phyloP scores from a whole-genome alignment of 1,140 invertebrate species.

The Papilio polyxenes region DNA sequence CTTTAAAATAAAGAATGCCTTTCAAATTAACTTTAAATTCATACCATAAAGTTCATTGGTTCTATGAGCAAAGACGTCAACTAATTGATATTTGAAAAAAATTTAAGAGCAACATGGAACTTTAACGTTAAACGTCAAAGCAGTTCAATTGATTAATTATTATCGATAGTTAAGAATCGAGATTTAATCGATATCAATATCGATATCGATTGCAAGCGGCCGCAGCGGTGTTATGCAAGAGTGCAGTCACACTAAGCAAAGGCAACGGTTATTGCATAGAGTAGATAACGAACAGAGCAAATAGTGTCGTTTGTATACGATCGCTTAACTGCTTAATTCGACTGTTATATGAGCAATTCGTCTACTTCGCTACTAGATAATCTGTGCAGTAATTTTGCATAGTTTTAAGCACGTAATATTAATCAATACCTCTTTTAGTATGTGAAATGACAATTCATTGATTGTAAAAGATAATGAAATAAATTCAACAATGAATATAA shows the following conservation, averaged over 20 bases:
- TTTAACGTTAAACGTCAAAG: background rate
- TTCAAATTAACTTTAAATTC: no score
- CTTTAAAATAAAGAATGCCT: no score
- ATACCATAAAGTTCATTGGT: no score
- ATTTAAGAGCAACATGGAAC: background rate
- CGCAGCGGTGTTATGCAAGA: conserved; percentile 20
- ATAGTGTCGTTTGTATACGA: background rate
- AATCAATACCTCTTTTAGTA: no score
- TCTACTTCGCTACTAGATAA: background rate
- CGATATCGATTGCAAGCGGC: conserved; percentile 10
- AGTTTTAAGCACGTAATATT: no score
- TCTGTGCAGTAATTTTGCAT: no score
- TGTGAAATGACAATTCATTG: no score
- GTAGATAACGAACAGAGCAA: background rate
- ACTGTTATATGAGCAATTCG: background rate
- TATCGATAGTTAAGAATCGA: background rate
- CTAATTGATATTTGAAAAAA: background rate
- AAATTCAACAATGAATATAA: no score
- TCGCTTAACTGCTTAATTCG: background rate
- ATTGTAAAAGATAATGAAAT: no score
- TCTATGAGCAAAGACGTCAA: background rate
- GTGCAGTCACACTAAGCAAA: conserved; percentile 7
- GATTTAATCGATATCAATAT: background rate
- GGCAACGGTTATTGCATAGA: background rate
- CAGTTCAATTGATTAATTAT: background rate